A percentile compares a stretch with the other conserved stretches of the same genome.
These are phyloP conservation scores for Xanthia togata DNA, from an alignment of 2,888 invertebrate species.

Conservation along the genomic window DNA sequence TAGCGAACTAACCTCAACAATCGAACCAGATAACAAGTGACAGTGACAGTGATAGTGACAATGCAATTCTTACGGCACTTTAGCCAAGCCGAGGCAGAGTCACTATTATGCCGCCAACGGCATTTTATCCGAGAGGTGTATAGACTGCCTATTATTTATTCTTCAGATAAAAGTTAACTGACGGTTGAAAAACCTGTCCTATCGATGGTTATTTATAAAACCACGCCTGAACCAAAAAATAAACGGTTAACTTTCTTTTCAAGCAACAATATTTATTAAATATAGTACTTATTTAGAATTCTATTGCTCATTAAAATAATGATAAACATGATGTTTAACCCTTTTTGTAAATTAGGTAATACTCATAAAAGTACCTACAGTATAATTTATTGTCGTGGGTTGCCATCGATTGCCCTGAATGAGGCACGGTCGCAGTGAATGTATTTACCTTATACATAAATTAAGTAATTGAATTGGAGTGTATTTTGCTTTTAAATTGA, in stretches of 20 bases:
- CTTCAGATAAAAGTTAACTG: not conserved
- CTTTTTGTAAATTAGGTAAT: conserved; percentile 42
- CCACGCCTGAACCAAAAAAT: too few relatives aligned
- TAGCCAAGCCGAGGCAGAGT: too few relatives aligned
- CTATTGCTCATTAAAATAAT: not conserved
- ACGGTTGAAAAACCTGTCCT: not conserved
- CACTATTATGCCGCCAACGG: too few relatives aligned
- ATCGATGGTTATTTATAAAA: not conserved
- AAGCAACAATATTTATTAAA: not conserved
- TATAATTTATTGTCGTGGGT: conserved; percentile 11
- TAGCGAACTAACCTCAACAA: too few relatives aligned
- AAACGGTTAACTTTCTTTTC: too few relatives aligned
- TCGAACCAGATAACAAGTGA: too few relatives aligned
- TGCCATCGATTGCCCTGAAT: conserved; percentile 29
- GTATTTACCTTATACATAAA: not conserved
- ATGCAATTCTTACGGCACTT: too few relatives aligned
- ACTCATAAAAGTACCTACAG: conserved; percentile 1
- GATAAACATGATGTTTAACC: conserved; percentile 14
- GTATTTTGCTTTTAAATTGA: not conserved
- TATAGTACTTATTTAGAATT: not conserved
- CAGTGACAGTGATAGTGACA: too few relatives aligned
- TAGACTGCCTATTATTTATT: not conserved
- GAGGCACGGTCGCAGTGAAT: not conserved
- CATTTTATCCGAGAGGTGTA: too few relatives aligned
- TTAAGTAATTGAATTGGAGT: conserved; percentile 17